Conservation (phyloP, 2,113 vertebrate species). For the Oncorhynchus gorbuscha region DNA sequence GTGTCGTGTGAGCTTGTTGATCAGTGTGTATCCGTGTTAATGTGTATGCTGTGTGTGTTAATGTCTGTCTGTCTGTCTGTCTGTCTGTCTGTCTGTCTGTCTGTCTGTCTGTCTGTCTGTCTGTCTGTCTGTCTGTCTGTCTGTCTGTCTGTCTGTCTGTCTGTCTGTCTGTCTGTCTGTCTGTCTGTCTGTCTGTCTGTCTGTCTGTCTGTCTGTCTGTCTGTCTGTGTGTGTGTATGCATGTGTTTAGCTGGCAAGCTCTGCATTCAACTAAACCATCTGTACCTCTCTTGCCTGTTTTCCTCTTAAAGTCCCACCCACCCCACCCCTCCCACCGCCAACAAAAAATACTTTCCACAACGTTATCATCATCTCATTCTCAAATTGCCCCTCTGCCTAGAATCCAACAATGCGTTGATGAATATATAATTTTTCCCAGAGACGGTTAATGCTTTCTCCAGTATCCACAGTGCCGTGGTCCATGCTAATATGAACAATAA, state of each 20-base stretch:
- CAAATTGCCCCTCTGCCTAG: constrained; percentile 17
- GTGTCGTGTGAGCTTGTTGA: constrained; percentile 8
- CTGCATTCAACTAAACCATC: constrained; percentile 61
- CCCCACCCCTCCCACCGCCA: no score
- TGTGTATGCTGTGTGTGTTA: constrained; percentile 14
- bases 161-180: constrained; percentile 2
- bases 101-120: constrained; percentile 7
- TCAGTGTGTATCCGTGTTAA: neutral
- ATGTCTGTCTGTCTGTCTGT: constrained; percentile 4
- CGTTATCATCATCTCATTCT: constrained; percentile 33
- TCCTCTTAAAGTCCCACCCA: constrained; percentile 16
- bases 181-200: neutral
- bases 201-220: no score
- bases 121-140: constrained; percentile 7
- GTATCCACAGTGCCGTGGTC: constrained; percentile 6
- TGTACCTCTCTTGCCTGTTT: constrained; percentile 51
- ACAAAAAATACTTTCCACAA: constrained; percentile 51
- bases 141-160: constrained; percentile 10
- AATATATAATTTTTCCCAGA: constrained; percentile 42
- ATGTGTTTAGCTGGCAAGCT: constrained; percentile 37
- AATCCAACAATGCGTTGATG: constrained; percentile 31
- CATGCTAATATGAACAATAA: constrained; percentile 20
- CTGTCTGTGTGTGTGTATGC: no score
- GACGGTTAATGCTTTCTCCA: constrained; percentile 20
- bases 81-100: constrained; percentile 6